These are phyloP conservation scores for Druon quercuslanigerum DNA, from an alignment of 1,140 invertebrate species.

Conservation along the genomic window DNA sequence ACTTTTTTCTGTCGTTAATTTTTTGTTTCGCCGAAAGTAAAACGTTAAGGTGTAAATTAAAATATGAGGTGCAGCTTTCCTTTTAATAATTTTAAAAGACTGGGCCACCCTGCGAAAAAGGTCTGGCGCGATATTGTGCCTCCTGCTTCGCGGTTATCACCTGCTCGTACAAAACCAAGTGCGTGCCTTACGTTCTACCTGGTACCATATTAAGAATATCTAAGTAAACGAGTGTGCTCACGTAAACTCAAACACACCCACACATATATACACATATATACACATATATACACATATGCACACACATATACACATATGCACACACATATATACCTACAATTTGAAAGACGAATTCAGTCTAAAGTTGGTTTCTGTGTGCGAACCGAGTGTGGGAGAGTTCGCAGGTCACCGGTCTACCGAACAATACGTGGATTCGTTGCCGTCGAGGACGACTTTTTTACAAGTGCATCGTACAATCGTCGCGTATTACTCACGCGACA, in stretches of 20 bases:
- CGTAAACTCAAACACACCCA: conserved; percentile 6
- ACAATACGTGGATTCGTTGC: conserved; percentile 66
- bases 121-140: conserved; percentile 36
- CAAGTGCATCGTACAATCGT: conserved; percentile 52
- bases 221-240: neutral
- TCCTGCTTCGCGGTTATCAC: conserved; percentile 57
- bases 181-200: conserved; percentile 38
- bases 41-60: too few relatives aligned
- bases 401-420: conserved; percentile 68
- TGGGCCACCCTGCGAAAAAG: neutral
- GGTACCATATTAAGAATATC: conserved; percentile 12
- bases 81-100: neutral
- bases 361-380: conserved; percentile 9
- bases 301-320: too few relatives aligned
- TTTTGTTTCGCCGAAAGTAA: too few relatives aligned
- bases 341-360: conserved; percentile 2
- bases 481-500: conserved; percentile 45
- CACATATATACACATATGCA: too few relatives aligned
- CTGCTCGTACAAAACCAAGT: conserved; percentile 53
- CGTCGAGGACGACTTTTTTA: conserved; percentile 57
- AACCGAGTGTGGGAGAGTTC: conserved; percentile 70
- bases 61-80: conserved; percentile 5
- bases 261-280: too few relatives aligned
- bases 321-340: too few relatives aligned
- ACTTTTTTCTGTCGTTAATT: too few relatives aligned